These are phyloP conservation scores for Malurus elegans DNA, from an alignment of 2,113 vertebrate genomes.

Conservation along the genomic window DNA sequence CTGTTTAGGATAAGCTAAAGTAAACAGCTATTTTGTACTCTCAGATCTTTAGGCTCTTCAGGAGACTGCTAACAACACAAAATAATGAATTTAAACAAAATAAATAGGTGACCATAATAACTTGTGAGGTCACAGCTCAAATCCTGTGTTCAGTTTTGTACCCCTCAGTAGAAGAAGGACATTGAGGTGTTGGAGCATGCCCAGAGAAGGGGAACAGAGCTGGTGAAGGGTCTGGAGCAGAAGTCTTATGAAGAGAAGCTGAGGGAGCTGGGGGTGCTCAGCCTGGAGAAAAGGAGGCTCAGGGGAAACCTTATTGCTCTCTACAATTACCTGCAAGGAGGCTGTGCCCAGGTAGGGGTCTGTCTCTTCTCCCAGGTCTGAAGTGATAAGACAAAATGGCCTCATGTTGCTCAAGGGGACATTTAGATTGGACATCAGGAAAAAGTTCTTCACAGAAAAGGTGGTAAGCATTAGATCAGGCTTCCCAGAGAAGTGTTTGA, in stretches of 20 bases:
- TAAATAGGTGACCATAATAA: background rate
- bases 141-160: background rate
- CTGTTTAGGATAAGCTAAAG: background rate
- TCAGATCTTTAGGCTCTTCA: background rate
- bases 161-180: background rate
- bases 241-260: background rate
- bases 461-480: background rate
- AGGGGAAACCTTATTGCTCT: background rate
- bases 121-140: background rate
- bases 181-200: no score
- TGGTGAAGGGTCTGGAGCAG: background rate
- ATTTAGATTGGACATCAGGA: background rate
- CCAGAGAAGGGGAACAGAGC: background rate
- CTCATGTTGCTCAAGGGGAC: accelerated
- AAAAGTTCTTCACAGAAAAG: background rate
- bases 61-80: background rate
- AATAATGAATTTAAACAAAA: background rate
- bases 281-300: background rate
- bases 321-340: background rate
- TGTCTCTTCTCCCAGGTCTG: background rate
- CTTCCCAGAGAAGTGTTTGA: background rate
- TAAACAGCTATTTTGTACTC: background rate
- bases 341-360: background rate
- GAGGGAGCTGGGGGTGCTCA: background rate
- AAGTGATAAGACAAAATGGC: background rate